Conservation (phyloP, 2,797 vertebrate genomes). For the Gobionotothen gibberifrons region DNA sequence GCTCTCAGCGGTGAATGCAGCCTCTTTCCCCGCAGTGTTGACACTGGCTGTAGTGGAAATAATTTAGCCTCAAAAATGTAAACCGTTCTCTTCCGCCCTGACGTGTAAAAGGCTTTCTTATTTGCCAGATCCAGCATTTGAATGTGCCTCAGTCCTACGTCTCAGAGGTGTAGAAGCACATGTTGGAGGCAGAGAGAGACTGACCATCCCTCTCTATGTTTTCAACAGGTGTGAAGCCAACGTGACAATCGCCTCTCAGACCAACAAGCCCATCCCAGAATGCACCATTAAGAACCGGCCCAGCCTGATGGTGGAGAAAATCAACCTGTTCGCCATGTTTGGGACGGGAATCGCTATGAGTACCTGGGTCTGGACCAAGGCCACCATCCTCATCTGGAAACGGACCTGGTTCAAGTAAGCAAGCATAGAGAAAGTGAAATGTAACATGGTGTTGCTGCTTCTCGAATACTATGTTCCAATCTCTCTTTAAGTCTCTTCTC, state of each 20-base stretch:
- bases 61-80: slow-evolving; percentile 67
- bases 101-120: slow-evolving; percentile 44
- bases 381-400: slow-evolving; percentile 98
- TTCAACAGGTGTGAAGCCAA: slow-evolving; percentile 93
- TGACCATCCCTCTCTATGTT: slow-evolving; percentile 22
- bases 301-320: slow-evolving; percentile 97
- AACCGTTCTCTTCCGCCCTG: slow-evolving; percentile 39
- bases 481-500: neutral
- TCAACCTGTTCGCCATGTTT: slow-evolving; percentile 99
- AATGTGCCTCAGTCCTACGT: slow-evolving; percentile 31
- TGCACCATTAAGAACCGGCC: slow-evolving; percentile 98
- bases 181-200: neutral
- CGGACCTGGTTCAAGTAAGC: slow-evolving; percentile 97
- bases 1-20: slow-evolving; percentile 45
- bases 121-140: slow-evolving; percentile 25
- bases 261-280: slow-evolving; percentile 95
- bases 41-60: slow-evolving; percentile 57
- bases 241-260: slow-evolving; percentile 95
- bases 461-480: neutral
- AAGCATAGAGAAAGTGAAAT: neutral
- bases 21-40: slow-evolving; percentile 61
- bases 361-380: slow-evolving; percentile 99
- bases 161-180: neutral
- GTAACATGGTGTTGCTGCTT: neutral
- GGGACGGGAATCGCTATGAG: slow-evolving; percentile 98